These are phyloP conservation scores for Rhagologus leucostigma DNA, from an alignment of 2,113 vertebrate species.

Conservation along the genomic window DNA sequence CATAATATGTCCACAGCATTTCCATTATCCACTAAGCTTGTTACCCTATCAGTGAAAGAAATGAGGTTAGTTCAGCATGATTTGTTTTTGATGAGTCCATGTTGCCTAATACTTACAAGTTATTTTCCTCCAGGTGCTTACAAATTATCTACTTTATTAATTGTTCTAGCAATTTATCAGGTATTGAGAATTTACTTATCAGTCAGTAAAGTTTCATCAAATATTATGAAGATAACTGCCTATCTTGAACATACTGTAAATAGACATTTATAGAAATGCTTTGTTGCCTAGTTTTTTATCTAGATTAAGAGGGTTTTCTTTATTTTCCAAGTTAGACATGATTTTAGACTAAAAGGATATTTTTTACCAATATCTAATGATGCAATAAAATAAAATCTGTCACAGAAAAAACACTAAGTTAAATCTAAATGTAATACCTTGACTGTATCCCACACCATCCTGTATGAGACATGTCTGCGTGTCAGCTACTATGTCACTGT, in stretches of 20 bases:
- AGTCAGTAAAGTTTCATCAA: neutral
- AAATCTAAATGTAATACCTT: neutral
- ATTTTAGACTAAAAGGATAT: neutral
- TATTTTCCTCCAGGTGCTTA: constrained; percentile 35
- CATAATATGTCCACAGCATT: neutral
- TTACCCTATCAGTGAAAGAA: constrained; percentile 49
- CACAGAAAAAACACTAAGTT: neutral
- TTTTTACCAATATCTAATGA: neutral
- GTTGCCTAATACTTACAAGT: constrained; percentile 25
- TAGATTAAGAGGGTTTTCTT: neutral
- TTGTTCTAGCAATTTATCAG: constrained; percentile 13
- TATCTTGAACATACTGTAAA: neutral
- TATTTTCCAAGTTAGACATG: neutral
- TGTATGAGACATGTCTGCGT: neutral
- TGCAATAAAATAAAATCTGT: neutral
- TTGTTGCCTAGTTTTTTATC: neutral
- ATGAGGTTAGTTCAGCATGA: constrained; percentile 63
- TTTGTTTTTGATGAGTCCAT: constrained; percentile 56
- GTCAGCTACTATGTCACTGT: neutral
- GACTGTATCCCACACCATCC: neutral
- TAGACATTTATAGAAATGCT: neutral
- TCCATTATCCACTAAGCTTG: constrained; percentile 42
- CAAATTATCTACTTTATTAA: constrained; percentile 42
- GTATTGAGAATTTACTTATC: neutral
- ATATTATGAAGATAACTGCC: neutral